Base-by-base conservation (phyloP, 2,888 invertebrate species). In the Apantesis nais region DNA sequence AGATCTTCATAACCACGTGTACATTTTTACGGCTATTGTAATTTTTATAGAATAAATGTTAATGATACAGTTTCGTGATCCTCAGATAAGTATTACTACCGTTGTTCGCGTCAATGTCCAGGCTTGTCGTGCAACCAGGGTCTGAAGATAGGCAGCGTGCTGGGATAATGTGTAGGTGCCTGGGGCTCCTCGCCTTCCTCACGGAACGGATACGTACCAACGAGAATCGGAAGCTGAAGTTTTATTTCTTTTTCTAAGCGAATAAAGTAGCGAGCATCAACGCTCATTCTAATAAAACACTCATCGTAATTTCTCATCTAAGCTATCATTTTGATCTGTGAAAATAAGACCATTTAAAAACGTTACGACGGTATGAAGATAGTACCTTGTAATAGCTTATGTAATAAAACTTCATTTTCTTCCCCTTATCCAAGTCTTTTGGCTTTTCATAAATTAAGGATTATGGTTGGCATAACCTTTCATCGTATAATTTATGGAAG, bases 151-250 rank as follows among this genome's bases (percentile, higher is more conserved):
- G 99, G 99, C 88, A 99, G 93, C 62, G 98, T 98, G 79, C 98
- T 97, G 68, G 99, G 99, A 93, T 98, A 99, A 93, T 98, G 98
- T n/a, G 98, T 98, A 79, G 98, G 98, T 48, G 84, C 79, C 29
- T 97, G 96, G 85, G 97, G 97, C 41, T 97, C 96, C 37, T 96
- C 96, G 58, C 95, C 94, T 72, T 96, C 96, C 72, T 96, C 96
- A 77, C 96, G 96, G 88, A 98, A 96, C 1, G 99, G 99, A 92
- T 99, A 99, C 22, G 99, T 99, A 39, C 98, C 99, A 93, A 99
- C 96, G 87, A 98, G 96, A 76, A 99, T 98, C 19, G 99, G 99
- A 86, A 99, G 95, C 91, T 99, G 99, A 7, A 99, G 95, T 89
- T 98, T 98, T 68, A 99, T 97, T 88, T 98, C 98, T 90, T 98